Conservation (phyloP, 2,113 vertebrate genomes). For the Bufo gargarizans region DNA sequence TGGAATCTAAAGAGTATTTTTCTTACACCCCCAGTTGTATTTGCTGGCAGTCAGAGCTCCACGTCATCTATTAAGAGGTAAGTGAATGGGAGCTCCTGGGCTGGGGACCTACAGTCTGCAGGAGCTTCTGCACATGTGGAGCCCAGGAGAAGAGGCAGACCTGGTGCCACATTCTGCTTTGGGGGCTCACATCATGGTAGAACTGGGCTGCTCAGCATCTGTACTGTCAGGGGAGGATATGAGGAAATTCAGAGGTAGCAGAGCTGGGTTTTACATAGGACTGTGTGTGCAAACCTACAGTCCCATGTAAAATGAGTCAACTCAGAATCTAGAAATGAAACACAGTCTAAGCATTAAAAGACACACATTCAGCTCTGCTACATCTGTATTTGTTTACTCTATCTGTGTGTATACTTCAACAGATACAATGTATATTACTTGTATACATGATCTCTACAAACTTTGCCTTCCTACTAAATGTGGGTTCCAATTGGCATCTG, state of each 20-base stretch:
- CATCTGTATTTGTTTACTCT: neutral
- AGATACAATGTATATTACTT: neutral
- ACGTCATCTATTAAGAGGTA: neutral
- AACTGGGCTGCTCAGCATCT: neutral
- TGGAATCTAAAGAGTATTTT: constrained; percentile 19
- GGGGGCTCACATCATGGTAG: neutral
- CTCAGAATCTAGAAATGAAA: neutral
- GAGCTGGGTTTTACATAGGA: neutral
- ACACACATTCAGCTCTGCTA: neutral
- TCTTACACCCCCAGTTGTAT: neutral
- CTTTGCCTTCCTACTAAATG: too few species aligned
- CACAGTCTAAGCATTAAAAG: neutral
- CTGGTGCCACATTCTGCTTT: neutral
- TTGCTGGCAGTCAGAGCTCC: neutral
- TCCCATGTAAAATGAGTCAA: neutral
- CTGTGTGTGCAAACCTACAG: neutral
- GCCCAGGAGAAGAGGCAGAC: neutral
- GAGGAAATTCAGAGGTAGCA: neutral
- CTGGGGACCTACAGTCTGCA: neutral
- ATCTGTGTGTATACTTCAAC: neutral
- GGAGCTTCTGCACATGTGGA: constrained; percentile 7
- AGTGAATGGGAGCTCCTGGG: neutral
- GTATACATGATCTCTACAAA: neutral
- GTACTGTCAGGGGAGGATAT: neutral
- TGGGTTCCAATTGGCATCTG: neutral